Evolutionary conservation across 2,113 vertebrate genomes (phyloP).

Genomic region (Spea bombifrons): DNA sequence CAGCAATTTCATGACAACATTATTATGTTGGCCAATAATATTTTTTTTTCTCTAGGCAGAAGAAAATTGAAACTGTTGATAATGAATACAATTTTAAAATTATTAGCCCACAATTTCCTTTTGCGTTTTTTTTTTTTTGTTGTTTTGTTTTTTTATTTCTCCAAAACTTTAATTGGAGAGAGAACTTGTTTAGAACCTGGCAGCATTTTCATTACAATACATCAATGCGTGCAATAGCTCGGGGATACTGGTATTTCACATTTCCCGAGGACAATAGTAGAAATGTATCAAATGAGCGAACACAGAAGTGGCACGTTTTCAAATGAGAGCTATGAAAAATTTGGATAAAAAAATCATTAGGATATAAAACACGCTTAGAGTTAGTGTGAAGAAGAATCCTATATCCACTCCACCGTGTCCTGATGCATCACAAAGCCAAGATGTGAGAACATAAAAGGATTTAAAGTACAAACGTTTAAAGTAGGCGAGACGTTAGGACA

Average conservation of each 20-base stretch:
- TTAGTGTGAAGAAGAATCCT: no score
- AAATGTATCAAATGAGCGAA: slow-evolving; percentile 11
- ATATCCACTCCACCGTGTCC: no score
- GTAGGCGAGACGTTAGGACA: no score
- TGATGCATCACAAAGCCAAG: no score
- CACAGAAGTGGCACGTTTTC: background rate
- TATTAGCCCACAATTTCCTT: slow-evolving; percentile 3
- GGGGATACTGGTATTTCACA: background rate
- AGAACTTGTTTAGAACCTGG: background rate
- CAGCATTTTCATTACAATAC: background rate
- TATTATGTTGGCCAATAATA: background rate
- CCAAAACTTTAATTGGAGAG: background rate
- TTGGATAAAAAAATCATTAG: slow-evolving; percentile 5
- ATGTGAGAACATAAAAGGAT: no score
- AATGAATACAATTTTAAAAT: background rate
- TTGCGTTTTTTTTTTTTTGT: no score
- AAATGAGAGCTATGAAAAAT: background rate
- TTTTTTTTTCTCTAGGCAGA: background rate
- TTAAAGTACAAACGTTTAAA: no score
- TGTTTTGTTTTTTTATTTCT: background rate
- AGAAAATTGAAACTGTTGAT: background rate
- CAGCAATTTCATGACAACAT: background rate
- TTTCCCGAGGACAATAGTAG: background rate
- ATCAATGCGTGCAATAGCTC: background rate
- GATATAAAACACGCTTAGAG: background rate